Percentiles rank a stretch among this genome's conserved stretches.
Conservation (phyloP, 2,888 invertebrate species). For the Diarsia dahlii region DNA sequence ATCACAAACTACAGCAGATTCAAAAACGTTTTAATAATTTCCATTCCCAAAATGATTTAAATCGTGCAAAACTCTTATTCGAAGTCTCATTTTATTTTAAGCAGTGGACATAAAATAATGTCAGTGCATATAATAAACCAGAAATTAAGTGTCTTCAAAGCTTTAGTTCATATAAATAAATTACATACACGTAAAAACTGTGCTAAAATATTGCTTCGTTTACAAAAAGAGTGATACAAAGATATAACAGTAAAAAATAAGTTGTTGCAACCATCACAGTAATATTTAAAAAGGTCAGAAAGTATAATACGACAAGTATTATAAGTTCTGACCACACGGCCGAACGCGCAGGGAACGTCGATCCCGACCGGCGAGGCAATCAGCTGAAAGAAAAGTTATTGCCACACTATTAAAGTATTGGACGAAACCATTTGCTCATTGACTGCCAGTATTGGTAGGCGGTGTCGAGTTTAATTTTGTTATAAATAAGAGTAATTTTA, state of each 20-base stretch:
- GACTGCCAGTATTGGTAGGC: constrained; percentile 62
- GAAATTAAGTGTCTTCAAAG: constrained; percentile 37
- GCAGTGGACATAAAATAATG: neutral
- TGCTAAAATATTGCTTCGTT: constrained; percentile 43
- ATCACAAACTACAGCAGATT: neutral
- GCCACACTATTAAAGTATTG: constrained; percentile 81
- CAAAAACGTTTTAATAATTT: neutral
- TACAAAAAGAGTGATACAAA: constrained; percentile 25
- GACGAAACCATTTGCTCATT: constrained; percentile 77
- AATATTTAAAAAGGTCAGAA: constrained; percentile 80
- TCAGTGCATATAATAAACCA: neutral
- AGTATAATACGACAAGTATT: constrained; percentile 86
- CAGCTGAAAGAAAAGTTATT: constrained; percentile 88
- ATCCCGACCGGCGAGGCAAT: constrained; percentile 75
- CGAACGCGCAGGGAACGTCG: constrained; percentile 71
- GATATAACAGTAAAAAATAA: constrained; percentile 34
- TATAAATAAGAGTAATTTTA: neutral
- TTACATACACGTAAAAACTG: constrained; percentile 49
- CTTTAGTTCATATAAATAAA: constrained; percentile 36
- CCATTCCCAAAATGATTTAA: neutral
- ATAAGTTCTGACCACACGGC: constrained; percentile 84
- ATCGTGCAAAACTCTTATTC: neutral
- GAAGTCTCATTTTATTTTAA: neutral
- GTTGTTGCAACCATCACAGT: constrained; percentile 79
- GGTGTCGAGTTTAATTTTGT: constrained; percentile 56